A percentile compares a stretch with the other conserved stretches of the same genome.
These are phyloP conservation scores for Nycticryphes semicollaris DNA, from an alignment of 2,113 vertebrate genomes.

Conservation along the genomic window DNA sequence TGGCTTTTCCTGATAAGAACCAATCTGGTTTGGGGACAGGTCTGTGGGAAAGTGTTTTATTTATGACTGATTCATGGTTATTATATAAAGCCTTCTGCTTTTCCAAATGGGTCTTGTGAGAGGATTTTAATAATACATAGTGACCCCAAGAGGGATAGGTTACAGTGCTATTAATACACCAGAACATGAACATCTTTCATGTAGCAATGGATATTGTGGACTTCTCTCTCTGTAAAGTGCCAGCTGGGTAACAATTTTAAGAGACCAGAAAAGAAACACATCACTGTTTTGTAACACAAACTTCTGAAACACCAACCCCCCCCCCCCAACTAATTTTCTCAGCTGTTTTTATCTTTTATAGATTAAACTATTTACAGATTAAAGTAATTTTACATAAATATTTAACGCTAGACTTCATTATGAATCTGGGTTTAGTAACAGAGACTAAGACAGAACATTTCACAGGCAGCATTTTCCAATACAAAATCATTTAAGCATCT, in stretches of 20 bases:
- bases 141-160: background rate
- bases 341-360: slow-evolving; percentile 28
- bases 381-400: slow-evolving; percentile 47
- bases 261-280: background rate
- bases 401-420: slow-evolving; percentile 38
- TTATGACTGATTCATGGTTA: background rate
- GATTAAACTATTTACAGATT: slow-evolving; percentile 30
- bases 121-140: background rate
- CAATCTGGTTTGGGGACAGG: background rate
- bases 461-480: slow-evolving; percentile 51
- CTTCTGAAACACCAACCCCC: slow-evolving; percentile 11
- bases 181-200: background rate
- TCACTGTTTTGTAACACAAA: background rate
- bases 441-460: background rate
- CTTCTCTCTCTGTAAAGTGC: background rate
- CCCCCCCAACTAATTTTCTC: background rate
- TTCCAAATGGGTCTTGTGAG: background rate
- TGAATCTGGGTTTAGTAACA: slow-evolving; percentile 18
- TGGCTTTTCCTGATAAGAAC: background rate
- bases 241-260: background rate
- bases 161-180: background rate
- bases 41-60: background rate
- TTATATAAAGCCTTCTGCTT: background rate
- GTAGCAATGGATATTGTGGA: background rate
- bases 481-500: slow-evolving; percentile 62